Conservation (phyloP, 2,113 vertebrate species). For the Coregonus clupeaformis region DNA sequence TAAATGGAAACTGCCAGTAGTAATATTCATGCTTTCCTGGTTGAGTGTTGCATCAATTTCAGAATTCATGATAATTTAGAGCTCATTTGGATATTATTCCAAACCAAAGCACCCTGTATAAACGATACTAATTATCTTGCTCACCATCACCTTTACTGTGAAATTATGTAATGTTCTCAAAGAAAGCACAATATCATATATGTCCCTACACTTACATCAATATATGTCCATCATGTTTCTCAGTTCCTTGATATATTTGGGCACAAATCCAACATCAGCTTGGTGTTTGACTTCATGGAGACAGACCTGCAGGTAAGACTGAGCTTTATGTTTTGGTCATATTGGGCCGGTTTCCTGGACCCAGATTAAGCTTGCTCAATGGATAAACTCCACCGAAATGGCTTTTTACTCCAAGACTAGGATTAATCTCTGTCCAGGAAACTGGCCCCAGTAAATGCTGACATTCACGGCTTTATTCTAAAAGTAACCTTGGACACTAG, state of each 20-base stretch:
- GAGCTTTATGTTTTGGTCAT: too few relatives aligned
- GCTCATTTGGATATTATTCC: too few relatives aligned
- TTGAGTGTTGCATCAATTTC: too few relatives aligned
- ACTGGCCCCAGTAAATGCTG: too few relatives aligned
- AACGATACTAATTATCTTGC: background rate
- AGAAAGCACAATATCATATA: background rate
- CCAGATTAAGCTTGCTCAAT: too few relatives aligned
- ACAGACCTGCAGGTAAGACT: constrained; percentile 92
- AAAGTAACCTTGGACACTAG: too few relatives aligned
- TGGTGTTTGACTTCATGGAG: constrained; percentile 99
- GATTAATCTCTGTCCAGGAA: too few relatives aligned
- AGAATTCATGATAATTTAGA: too few relatives aligned
- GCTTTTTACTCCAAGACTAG: too few relatives aligned
- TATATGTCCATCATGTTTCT: background rate
- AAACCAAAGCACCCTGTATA: background rate
- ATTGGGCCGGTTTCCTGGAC: too few relatives aligned
- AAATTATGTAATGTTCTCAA: background rate
- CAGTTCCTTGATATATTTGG: constrained; percentile 97
- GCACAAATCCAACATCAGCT: constrained; percentile 97
- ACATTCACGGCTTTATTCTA: too few relatives aligned
- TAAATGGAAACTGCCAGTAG: background rate
- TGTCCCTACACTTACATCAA: background rate
- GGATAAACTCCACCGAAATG: too few relatives aligned
- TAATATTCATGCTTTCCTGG: background rate
- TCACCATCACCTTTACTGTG: background rate